Evolutionary conservation across 2,797 vertebrate species (phyloP).

Genomic region (Eulemur mongoz): DNA sequence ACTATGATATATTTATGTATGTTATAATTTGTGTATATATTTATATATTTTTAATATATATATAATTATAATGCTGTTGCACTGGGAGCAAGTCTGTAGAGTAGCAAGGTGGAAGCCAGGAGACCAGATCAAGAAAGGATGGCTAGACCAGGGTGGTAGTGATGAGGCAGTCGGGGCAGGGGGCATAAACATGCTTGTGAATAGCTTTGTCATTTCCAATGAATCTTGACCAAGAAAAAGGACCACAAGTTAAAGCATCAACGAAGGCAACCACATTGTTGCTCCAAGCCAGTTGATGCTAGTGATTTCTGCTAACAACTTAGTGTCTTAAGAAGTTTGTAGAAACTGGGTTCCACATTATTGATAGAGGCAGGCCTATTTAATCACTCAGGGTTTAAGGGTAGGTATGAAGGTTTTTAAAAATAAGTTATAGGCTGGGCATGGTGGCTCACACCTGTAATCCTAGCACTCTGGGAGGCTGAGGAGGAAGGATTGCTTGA

Average conservation of each 20-base stretch:
- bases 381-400: not conserved
- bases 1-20: too few relatives aligned
- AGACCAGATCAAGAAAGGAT: not conserved
- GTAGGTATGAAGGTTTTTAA: not conserved
- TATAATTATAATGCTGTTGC: not conserved
- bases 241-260: not conserved
- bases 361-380: not conserved
- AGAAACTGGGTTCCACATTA: not conserved
- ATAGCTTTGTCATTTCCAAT: not conserved
- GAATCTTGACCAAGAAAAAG: not conserved
- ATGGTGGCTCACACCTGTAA: too few relatives aligned
- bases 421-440: too few relatives aligned
- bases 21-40: too few relatives aligned
- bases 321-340: not conserved
- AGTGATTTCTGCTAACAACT: not conserved
- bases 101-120: not conserved
- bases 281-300: not conserved
- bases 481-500: too few relatives aligned
- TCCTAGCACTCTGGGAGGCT: too few relatives aligned
- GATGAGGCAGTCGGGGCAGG: accelerated
- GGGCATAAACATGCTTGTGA: not conserved
- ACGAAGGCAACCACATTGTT: not conserved
- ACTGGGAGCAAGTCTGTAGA: not conserved
- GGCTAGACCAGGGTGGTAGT: not conserved
- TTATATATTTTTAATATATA: too few relatives aligned